Conservation (phyloP, 2,888 invertebrate genomes). For the Drosophila prolongata region DNA sequence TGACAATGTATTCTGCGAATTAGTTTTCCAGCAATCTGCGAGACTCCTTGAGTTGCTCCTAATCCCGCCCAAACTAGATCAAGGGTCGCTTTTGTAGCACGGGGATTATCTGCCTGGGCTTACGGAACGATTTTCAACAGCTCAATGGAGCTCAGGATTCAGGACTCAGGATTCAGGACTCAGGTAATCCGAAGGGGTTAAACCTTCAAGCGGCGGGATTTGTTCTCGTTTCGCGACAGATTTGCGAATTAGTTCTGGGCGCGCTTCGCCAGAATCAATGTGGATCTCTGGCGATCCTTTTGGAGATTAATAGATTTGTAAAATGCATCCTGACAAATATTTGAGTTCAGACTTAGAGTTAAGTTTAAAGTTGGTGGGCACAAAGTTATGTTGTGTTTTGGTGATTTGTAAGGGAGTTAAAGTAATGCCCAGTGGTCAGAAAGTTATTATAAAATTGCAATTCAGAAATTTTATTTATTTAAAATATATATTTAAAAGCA, state of each 20-base stretch:
- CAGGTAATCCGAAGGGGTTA: conserved; percentile 76
- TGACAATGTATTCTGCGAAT: conserved; percentile 52
- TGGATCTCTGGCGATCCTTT: conserved; percentile 23
- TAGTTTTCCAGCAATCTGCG: conserved; percentile 2
- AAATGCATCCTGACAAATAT: conserved; percentile 12
- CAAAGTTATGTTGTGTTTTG: conserved; percentile 27
- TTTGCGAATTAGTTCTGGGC: conserved; percentile 55
- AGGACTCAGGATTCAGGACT: conserved; percentile 35
- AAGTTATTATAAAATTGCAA: no score
- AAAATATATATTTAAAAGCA: no score
- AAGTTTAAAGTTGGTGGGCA: conserved; percentile 6
- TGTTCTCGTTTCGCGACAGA: conserved; percentile 63
- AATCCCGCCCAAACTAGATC: conserved; percentile 66
- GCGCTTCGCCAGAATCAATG: conserved; percentile 30
- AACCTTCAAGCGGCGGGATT: conserved; percentile 56
- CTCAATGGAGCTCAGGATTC: conserved; percentile 69
- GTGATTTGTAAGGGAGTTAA: conserved; percentile 10
- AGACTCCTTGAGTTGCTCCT: conserved; percentile 26
- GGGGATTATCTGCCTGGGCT: conserved; percentile 59
- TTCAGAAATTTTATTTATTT: no score
- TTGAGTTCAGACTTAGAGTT: conserved; percentile 1
- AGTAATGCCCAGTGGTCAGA: no score
- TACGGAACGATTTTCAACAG: conserved; percentile 63
- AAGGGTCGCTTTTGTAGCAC: conserved; percentile 42
- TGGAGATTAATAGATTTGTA: conserved; percentile 26